phyloP scores from a whole-genome alignment of 1,140 invertebrate genomes.

The Calliopsis andreniformis region DNA sequence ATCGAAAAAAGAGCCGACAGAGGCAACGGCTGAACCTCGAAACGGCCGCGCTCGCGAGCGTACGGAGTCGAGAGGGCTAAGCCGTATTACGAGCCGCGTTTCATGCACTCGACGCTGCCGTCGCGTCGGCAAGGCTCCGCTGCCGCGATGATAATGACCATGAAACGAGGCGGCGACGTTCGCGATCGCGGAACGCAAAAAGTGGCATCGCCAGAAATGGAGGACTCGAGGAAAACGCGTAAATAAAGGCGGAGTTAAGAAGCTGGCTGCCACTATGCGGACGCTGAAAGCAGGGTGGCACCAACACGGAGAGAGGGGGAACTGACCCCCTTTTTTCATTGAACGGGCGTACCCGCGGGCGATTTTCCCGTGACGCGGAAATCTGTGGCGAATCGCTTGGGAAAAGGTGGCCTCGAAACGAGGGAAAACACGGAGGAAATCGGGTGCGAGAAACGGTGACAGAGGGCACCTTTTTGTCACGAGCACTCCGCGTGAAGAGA shows the following conservation, averaged over 20 bases:
- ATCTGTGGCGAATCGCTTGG: slow-evolving; percentile 16
- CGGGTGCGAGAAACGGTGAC: not conserved
- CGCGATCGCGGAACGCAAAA: slow-evolving; percentile 25
- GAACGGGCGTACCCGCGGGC: slow-evolving; percentile 21
- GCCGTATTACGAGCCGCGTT: not conserved
- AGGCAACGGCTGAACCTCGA: too few species aligned
- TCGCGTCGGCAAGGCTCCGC: slow-evolving; percentile 10
- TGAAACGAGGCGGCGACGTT: slow-evolving; percentile 36
- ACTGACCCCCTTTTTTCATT: slow-evolving; percentile 38
- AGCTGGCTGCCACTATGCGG: slow-evolving; percentile 9
- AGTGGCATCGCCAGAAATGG: slow-evolving; percentile 32
- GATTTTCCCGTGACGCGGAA: slow-evolving; percentile 15
- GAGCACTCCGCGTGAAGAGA: not conserved
- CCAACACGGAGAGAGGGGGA: not conserved
- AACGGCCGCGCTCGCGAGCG: not conserved
- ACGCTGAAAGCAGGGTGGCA: slow-evolving; percentile 13
- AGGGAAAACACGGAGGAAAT: slow-evolving; percentile 11
- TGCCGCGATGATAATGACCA: slow-evolving; percentile 53
- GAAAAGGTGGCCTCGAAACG: not conserved
- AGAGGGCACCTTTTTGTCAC: not conserved
- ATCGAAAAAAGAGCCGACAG: not conserved
- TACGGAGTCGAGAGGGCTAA: not conserved
- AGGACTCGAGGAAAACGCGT: not conserved
- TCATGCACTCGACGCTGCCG: not conserved
- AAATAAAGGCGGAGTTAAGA: slow-evolving; percentile 2